Percentiles rank a stretch among this genome's conserved stretches.
phyloP scores from a whole-genome alignment of 2,113 vertebrate genomes.

The Callionymus lyra region DNA sequence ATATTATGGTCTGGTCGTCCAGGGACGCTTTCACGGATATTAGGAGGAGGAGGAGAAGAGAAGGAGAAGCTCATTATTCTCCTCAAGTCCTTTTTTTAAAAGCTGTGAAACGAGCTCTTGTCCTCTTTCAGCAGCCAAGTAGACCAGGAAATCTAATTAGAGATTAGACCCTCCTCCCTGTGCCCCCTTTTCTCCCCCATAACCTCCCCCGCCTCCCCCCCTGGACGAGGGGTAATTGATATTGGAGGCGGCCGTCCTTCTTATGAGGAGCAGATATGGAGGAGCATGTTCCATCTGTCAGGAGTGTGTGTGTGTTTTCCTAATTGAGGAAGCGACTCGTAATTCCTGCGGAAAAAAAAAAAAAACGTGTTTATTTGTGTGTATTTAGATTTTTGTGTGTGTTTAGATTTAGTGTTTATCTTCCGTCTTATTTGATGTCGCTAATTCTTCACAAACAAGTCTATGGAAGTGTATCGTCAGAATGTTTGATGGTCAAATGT shows the following conservation, averaged over 20 bases:
- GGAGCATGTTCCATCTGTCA: constrained; percentile 55
- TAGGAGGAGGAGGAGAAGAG: too few relatives aligned
- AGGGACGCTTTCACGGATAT: too few relatives aligned
- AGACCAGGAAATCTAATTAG: constrained; percentile 53
- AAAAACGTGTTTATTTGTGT: constrained; percentile 3
- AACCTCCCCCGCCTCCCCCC: constrained; percentile 2
- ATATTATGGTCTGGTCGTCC: too few relatives aligned
- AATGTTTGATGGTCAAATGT: too few relatives aligned
- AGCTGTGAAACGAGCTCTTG: constrained; percentile 43
- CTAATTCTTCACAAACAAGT: too few relatives aligned
- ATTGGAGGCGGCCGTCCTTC: constrained; percentile 41
- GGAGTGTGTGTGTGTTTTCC: constrained; percentile 10
- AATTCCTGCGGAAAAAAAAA: too few relatives aligned
- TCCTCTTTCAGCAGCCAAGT: constrained; percentile 35
- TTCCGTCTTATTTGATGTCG: too few relatives aligned
- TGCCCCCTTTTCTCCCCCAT: background rate
- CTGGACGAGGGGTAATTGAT: constrained; percentile 52
- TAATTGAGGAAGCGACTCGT: too few relatives aligned
- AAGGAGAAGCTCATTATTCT: too few relatives aligned
- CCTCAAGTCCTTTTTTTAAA: constrained; percentile 11
- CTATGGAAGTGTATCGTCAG: too few relatives aligned
- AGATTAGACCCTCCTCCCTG: constrained; percentile 19
- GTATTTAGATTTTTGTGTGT: background rate
- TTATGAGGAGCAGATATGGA: constrained; percentile 55
- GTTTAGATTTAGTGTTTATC: too few relatives aligned